Base-by-base conservation (phyloP, 2,797 vertebrate species). In the Danio choprae region DNA sequence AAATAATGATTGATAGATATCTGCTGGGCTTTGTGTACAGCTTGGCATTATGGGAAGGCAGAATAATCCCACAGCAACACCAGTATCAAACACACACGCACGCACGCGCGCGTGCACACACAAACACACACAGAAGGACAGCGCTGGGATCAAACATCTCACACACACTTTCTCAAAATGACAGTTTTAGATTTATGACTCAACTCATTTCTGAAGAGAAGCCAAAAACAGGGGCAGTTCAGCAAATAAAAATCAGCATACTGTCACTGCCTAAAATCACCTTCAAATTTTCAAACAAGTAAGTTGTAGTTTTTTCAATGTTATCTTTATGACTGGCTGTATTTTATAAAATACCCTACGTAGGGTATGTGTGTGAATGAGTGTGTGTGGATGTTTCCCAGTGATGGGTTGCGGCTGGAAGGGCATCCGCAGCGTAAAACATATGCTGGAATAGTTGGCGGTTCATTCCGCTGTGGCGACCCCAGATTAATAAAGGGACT, bases 21-120 rank as follows among this genome's bases (percentile, higher is more conserved):
- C 29, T 29, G 29, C 29, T 29, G 29, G 44, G 44, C 44, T 46
- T 4, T 79, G 71, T 87, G 87, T 88, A 12, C 44, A 46, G 74
- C 84, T 84, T 69, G 10, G 43, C 56, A 64, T 43, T 48, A 46
- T 51, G 51, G 77, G 68, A 36, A 48, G 43, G 50, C 64, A 65
- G 41, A 38, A 59, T 46, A 53, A 59, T 51, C 40, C 10, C 11
- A 80, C 69, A 71, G 56, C 60, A 53, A 22, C 80, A 44, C 70
- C 77, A 60, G 55, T 41, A 44, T 53, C 36, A 74, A 75, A 64
- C 58, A 70, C 58, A 68, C n/a, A n/a, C n/a, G n/a, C n/a, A n/a
- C n/a, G n/a, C n/a, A n/a, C n/a, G n/a, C n/a, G n/a, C n/a, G n/a
- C n/a, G n/a, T n/a, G n/a, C n/a, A n/a, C n/a, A n/a, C n/a, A n/a